phyloP scores from a whole-genome alignment of 2,113 vertebrate genomes.

The Castor canadensis region DNA sequence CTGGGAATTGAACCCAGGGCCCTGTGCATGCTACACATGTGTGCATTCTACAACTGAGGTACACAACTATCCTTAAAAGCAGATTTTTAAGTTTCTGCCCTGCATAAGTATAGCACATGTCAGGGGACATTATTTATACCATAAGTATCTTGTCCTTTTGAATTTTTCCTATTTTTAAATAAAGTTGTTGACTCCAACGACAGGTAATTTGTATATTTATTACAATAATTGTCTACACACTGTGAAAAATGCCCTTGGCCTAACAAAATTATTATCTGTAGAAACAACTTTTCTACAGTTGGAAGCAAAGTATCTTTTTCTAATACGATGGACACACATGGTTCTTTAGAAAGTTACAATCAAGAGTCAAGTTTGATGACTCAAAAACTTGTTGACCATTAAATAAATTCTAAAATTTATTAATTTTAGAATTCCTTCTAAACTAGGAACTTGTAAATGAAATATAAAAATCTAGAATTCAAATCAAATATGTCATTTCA shows the following conservation, averaged over 20 bases:
- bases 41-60: background rate
- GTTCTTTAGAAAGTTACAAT: background rate
- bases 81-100: background rate
- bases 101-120: background rate
- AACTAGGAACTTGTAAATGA: background rate
- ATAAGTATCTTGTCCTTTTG: background rate
- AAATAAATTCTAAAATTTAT: conserved; percentile 10
- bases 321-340: background rate
- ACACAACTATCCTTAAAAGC: background rate
- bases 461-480: background rate
- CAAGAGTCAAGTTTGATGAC: background rate
- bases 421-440: too few species aligned
- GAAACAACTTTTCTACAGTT: background rate
- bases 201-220: background rate
- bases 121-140: background rate
- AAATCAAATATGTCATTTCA: background rate
- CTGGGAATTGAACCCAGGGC: background rate
- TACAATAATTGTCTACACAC: background rate
- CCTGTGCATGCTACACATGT: background rate
- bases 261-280: conserved; percentile 3
- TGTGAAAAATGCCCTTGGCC: background rate
- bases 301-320: background rate
- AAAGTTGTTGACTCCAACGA: background rate
- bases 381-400: background rate
- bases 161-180: background rate